Base-by-base conservation (phyloP, 2,113 vertebrate genomes). In the Pipa parva region DNA sequence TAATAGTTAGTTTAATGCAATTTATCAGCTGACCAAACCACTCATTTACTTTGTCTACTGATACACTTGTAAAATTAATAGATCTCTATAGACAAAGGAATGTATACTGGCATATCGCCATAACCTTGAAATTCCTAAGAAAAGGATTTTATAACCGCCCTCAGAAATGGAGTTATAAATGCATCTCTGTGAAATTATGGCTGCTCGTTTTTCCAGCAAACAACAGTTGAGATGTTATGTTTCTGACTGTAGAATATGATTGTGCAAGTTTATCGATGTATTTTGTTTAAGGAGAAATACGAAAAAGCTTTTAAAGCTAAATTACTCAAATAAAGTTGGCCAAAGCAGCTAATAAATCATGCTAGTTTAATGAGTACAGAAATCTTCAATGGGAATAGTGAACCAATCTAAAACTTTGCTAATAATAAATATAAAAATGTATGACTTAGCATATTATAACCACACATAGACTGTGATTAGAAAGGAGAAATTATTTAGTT, bases 1-100 rank as follows among this genome's bases (percentile, higher is more conserved):
- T 52, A 63, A 39, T 39, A 28, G 50, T 7, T 12, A 29, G 39
- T 45, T 17, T 17, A 64, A 25, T 10, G 25, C 36, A 27, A 45
- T 39, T 39, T 25, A 24, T 37, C 29, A 42, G 62, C 36, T 20
- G n/a, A 52, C 21, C 29, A 20, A 17, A 12, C 62, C 51, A 76
- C 82, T 26, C 83, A 86, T 86, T 87, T 81, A 85, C 82, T 84
- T 83, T 84, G 84, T 84, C 79, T 78, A 81, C 70, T 73, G 74
- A 79, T 76, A 81, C 77, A 79, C 72, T 75, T 55, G 59, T 50
- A 73, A 77, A 71, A 54, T 76, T 74, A 55, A 68, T 70, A 77
- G 69, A 48, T 18, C 58, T 48, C 37, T 26, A 24, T 20, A 39
- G 42, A 61, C 48, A 58, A 67, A 55, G 45, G 29, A 36, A 65